phyloP scores from a whole-genome alignment of 2,797 vertebrate species.

The Alfaro cultratus region DNA sequence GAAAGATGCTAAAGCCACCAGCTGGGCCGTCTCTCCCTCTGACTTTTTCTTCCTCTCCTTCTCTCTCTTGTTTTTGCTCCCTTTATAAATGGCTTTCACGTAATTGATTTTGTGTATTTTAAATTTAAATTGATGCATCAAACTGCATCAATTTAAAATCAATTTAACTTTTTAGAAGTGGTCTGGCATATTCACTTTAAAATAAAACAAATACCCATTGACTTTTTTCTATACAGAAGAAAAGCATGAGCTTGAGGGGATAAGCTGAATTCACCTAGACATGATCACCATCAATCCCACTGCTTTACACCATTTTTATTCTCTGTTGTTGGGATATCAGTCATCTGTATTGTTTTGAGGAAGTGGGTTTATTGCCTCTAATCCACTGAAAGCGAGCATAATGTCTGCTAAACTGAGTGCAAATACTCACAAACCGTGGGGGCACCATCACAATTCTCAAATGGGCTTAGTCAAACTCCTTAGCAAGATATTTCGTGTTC shows the following conservation, averaged over 20 bases:
- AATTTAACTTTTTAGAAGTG: conserved; percentile 21
- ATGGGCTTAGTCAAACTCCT: neutral
- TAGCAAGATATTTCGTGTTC: neutral
- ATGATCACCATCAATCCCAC: conserved; percentile 38
- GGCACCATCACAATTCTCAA: neutral
- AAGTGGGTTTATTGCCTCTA: conserved; percentile 20
- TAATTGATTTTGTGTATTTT: conserved; percentile 31
- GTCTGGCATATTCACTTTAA: conserved; percentile 33
- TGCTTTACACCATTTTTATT: conserved; percentile 35
- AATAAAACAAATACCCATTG: conserved; percentile 20
- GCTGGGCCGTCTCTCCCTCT: conserved; percentile 42
- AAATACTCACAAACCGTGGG: neutral
- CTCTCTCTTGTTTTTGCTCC: conserved; percentile 4
- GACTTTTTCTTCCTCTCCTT: conserved; percentile 7
- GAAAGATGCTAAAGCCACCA: conserved; percentile 61
- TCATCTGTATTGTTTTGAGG: conserved; percentile 25
- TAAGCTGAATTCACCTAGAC: conserved; percentile 52
- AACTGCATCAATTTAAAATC: conserved; percentile 21
- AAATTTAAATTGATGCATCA: conserved; percentile 9
- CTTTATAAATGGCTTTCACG: conserved; percentile 35
- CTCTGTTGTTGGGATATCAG: conserved; percentile 28
- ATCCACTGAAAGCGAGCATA: neutral
- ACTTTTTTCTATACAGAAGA: conserved; percentile 2
- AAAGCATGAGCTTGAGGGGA: conserved; percentile 14
- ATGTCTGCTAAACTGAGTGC: neutral